Percentiles rank a stretch among this genome's conserved stretches.
These are phyloP conservation scores for Acanthosepion pharaonis DNA, from an alignment of 2,888 invertebrate species.

Conservation along the genomic window DNA sequence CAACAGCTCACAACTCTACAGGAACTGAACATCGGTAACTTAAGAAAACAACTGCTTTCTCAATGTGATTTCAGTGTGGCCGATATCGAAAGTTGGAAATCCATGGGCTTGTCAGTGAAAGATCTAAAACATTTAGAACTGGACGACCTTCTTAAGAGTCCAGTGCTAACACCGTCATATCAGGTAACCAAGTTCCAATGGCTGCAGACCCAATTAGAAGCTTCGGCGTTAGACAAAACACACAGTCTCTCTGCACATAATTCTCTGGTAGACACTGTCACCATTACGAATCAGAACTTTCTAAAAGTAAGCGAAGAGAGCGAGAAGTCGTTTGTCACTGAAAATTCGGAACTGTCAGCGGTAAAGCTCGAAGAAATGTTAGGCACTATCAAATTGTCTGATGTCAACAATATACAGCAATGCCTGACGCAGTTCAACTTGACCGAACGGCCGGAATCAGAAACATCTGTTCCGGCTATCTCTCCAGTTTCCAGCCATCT, in stretches of 20 bases:
- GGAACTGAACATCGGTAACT: neutral
- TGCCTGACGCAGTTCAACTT: neutral
- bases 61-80: neutral
- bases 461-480: neutral
- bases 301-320: neutral
- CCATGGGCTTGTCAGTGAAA: neutral
- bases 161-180: constrained; percentile 23
- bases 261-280: neutral
- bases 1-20: neutral
- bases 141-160: neutral
- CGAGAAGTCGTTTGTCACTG: neutral
- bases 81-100: neutral
- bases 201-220: constrained; percentile 17
- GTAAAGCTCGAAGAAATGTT: neutral
- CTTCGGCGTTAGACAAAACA: neutral
- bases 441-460: neutral
- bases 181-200: neutral
- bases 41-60: neutral
- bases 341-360: neutral
- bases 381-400: neutral
- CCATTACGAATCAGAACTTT: neutral
- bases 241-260: neutral
- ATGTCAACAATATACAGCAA: neutral
- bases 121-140: neutral
- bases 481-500: neutral